A percentile compares a stretch with the other conserved stretches of the same genome.
These are phyloP conservation scores for Emmelina monodactyla DNA, from an alignment of 2,888 invertebrate species.

Conservation along the genomic window DNA sequence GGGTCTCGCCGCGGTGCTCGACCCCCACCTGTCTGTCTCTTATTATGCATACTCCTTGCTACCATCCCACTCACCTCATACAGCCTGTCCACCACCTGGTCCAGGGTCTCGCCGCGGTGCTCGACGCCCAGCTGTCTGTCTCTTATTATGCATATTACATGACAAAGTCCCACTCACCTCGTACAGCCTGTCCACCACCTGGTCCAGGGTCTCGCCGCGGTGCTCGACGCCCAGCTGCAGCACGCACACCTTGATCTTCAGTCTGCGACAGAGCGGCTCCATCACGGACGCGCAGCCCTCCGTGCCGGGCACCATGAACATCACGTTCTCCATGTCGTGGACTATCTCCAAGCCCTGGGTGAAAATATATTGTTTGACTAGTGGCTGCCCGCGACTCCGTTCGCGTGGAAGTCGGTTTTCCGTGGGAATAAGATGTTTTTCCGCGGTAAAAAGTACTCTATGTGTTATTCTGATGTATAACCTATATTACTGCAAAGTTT, in stretches of 20 bases:
- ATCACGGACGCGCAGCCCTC: constrained; percentile 69
- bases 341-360: constrained; percentile 47
- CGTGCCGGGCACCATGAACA: constrained; percentile 72
- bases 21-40: constrained; percentile 64
- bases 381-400: no score
- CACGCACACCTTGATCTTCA: constrained; percentile 59
- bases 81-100: constrained; percentile 56
- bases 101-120: constrained; percentile 39
- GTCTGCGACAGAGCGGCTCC: constrained; percentile 54
- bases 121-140: constrained; percentile 63
- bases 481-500: no score
- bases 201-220: constrained; percentile 39
- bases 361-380: no score
- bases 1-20: constrained; percentile 37
- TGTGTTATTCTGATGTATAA: no score
- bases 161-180: constrained; percentile 39
- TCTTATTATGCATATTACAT: not conserved
- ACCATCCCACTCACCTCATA: constrained; percentile 59
- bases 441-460: no score
- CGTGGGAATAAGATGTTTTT: no score
- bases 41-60: no score
- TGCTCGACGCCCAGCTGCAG: constrained; percentile 60
- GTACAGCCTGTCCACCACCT: constrained; percentile 58
- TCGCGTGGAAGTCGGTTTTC: no score
- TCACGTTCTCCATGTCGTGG: constrained; percentile 46